Evolutionary conservation across 2,113 vertebrate genomes (phyloP).

Genomic region (Gavia stellata): DNA sequence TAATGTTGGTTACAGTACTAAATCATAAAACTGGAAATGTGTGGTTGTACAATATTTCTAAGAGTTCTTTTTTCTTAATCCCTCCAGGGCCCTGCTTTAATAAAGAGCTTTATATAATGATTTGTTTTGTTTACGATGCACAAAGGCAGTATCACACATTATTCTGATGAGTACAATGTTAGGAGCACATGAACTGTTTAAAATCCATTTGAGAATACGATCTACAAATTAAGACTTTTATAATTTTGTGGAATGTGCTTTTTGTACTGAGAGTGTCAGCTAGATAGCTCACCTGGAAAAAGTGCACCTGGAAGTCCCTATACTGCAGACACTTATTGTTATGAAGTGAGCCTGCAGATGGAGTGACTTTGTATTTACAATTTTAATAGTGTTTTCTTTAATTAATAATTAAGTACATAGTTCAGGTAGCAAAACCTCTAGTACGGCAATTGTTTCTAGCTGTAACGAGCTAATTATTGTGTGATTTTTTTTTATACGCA

Average conservation of each 20-base stretch:
- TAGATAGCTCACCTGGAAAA: not conserved
- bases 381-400: not conserved
- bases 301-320: not conserved
- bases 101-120: not conserved
- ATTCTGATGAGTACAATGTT: not conserved
- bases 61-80: not conserved
- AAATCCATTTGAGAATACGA: not conserved
- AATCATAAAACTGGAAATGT: not conserved
- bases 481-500: slow-evolving; percentile 4
- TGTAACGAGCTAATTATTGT: not conserved
- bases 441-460: not conserved
- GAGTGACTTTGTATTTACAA: not conserved
- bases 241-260: not conserved
- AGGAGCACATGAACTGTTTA: not conserved
- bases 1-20: not conserved
- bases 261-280: not conserved
- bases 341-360: not conserved
- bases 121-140: not conserved
- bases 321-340: not conserved
- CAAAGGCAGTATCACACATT: rapidly evolving
- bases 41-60: not conserved
- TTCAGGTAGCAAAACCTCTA: not conserved
- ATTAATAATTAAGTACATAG: not conserved
- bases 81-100: not conserved
- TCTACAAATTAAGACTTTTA: not conserved